These are phyloP conservation scores for Leptonema lineaticorne DNA, from an alignment of 1,140 invertebrate species.

Conservation along the genomic window DNA sequence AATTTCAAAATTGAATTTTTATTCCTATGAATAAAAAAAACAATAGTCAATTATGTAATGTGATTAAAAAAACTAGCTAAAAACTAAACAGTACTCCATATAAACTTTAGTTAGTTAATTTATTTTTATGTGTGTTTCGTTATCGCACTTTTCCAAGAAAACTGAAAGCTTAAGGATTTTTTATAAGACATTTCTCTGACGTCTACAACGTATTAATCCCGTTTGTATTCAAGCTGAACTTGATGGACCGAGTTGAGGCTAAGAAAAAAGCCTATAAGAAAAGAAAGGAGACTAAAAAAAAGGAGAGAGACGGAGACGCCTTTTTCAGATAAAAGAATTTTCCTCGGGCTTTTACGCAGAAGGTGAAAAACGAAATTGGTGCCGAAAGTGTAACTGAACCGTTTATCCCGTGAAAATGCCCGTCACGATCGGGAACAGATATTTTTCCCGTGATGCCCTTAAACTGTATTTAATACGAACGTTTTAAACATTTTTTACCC, in stretches of 20 bases:
- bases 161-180: constrained; percentile 10
- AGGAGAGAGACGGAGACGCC: too few species aligned
- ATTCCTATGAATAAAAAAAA: too few species aligned
- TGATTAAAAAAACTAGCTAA: too few species aligned
- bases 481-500: background rate
- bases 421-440: constrained; percentile 5
- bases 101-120: too few species aligned
- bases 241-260: background rate
- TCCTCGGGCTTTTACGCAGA: background rate
- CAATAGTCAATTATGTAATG: too few species aligned
- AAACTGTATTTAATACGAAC: constrained; percentile 20
- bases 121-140: too few species aligned
- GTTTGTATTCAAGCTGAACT: constrained; percentile 14
- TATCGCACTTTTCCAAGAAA: background rate
- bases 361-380: constrained; percentile 3
- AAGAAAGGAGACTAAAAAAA: too few species aligned
- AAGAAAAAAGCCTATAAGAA: too few species aligned
- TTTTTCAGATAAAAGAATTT: constrained; percentile 6
- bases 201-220: constrained; percentile 12
- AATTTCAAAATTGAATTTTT: too few species aligned
- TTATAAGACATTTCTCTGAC: constrained; percentile 1
- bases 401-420: constrained; percentile 22
- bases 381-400: constrained; percentile 8
- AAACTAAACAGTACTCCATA: too few species aligned
- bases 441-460: constrained; percentile 10